phyloP scores from a whole-genome alignment of 2,113 vertebrate species.

The Copsychus sechellarum region DNA sequence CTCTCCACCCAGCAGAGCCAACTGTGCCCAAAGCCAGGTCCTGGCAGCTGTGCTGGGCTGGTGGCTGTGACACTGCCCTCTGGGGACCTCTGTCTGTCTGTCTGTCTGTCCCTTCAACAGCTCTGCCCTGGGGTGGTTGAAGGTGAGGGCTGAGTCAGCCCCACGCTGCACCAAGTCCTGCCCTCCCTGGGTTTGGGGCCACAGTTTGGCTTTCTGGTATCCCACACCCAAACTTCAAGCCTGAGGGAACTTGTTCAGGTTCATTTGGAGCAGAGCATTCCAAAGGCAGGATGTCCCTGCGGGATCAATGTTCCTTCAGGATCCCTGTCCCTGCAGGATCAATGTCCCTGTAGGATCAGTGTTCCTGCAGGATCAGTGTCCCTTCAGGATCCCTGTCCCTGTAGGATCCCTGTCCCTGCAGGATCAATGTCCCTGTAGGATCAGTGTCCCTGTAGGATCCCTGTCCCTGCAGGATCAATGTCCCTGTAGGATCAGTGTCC shows the following conservation, averaged over 20 bases:
- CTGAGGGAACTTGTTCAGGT: not conserved
- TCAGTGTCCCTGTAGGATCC: too few relatives aligned
- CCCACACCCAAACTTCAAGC: not conserved
- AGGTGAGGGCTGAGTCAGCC: not conserved
- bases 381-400: too few relatives aligned
- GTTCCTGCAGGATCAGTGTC: too few relatives aligned
- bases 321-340: not conserved
- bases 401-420: too few relatives aligned
- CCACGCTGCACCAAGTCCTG: not conserved
- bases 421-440: too few relatives aligned
- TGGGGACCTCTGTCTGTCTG: not conserved
- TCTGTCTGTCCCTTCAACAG: not conserved
- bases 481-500: too few relatives aligned
- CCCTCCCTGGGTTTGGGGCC: not conserved
- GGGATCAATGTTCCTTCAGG: not conserved
- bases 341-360: not conserved
- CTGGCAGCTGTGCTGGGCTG: not conserved
- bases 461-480: too few relatives aligned
- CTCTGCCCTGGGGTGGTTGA: not conserved
- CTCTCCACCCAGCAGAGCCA: not conserved
- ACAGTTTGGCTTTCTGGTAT: not conserved
- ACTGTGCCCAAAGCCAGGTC: not conserved
- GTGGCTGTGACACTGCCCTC: not conserved
- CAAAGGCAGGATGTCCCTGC: not conserved
- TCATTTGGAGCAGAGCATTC: not conserved